Conservation (phyloP, 2,113 vertebrate genomes). For the Calypte anna region DNA sequence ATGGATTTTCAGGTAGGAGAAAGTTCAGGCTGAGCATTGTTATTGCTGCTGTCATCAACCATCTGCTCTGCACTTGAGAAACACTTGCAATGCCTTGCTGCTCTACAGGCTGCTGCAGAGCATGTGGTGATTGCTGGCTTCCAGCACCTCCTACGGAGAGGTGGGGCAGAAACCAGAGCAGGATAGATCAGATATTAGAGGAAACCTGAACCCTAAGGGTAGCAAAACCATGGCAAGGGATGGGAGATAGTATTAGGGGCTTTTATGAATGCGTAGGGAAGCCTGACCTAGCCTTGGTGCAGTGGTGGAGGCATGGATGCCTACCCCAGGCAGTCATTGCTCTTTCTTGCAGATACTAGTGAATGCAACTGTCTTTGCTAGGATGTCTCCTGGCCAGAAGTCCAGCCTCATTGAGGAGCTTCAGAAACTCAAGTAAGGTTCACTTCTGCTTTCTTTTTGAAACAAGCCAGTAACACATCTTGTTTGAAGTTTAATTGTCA, state of each 20-base stretch:
- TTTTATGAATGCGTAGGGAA: not conserved
- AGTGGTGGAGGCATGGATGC: not conserved
- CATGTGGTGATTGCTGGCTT: not conserved
- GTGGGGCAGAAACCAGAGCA: not conserved
- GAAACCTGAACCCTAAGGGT: not conserved
- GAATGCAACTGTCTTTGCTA: conserved; percentile 70
- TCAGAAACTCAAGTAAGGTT: conserved; percentile 74
- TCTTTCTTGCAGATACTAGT: conserved; percentile 66
- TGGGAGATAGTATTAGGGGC: not conserved
- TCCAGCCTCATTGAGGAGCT: conserved; percentile 76
- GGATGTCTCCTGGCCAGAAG: conserved; percentile 77
- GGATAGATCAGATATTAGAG: not conserved
- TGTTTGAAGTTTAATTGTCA: not conserved
- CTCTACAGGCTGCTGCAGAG: not conserved
- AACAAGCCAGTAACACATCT: not conserved
- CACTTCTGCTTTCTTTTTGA: not conserved
- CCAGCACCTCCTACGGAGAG: not conserved
- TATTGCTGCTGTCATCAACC: not conserved
- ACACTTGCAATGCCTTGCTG: not conserved
- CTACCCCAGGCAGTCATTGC: not conserved
- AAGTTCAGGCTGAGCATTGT: not conserved
- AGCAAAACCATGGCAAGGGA: not conserved
- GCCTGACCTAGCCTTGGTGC: not conserved
- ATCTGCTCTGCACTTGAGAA: not conserved
- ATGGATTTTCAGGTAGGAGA: not conserved